phyloP scores from a whole-genome alignment of 2,888 invertebrate species.

The Hydroisotoma schaefferi region DNA sequence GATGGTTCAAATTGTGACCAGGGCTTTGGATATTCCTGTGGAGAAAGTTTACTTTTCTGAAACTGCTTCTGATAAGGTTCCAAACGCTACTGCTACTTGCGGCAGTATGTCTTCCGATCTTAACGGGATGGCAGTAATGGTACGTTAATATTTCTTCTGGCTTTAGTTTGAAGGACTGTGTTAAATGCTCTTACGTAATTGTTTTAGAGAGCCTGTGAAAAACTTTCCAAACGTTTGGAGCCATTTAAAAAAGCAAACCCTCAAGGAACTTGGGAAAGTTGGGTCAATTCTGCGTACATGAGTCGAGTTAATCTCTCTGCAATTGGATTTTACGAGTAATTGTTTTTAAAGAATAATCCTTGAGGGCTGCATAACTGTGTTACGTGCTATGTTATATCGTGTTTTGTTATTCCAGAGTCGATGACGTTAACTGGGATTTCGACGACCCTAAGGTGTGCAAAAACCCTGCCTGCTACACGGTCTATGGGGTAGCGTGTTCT shows the following conservation, averaged over 20 bases:
- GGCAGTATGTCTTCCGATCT: conserved; percentile 84
- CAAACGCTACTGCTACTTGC: conserved; percentile 77
- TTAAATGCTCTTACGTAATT: not conserved
- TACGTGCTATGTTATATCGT: not conserved
- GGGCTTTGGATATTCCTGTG: conserved; percentile 65
- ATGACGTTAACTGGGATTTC: conserved; percentile 27
- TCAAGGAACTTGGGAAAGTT: conserved; percentile 75
- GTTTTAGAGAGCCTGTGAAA: conserved; percentile 69
- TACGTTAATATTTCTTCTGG: conserved; percentile 49
- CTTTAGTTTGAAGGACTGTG: not conserved
- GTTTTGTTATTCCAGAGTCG: conserved; percentile 50
- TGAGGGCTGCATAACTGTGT: not conserved
- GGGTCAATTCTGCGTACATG: conserved; percentile 73
- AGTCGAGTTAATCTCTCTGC: conserved; percentile 75
- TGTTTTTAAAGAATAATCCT: conserved; percentile 11
- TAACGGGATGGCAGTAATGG: conserved; percentile 84
- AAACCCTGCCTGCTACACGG: conserved; percentile 72
- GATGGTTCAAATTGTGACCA: conserved; percentile 78
- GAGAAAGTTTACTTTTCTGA: conserved; percentile 76
- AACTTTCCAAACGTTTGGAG: conserved; percentile 67
- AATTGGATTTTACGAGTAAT: conserved; percentile 68
- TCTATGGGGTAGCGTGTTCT: conserved; percentile 78
- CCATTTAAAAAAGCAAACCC: conserved; percentile 74
- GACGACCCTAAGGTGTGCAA: conserved; percentile 13
- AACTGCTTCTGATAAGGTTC: conserved; percentile 82